Evolutionary conservation across 2,113 vertebrate species (phyloP).

Genomic region (Kryptolebias marmoratus): DNA sequence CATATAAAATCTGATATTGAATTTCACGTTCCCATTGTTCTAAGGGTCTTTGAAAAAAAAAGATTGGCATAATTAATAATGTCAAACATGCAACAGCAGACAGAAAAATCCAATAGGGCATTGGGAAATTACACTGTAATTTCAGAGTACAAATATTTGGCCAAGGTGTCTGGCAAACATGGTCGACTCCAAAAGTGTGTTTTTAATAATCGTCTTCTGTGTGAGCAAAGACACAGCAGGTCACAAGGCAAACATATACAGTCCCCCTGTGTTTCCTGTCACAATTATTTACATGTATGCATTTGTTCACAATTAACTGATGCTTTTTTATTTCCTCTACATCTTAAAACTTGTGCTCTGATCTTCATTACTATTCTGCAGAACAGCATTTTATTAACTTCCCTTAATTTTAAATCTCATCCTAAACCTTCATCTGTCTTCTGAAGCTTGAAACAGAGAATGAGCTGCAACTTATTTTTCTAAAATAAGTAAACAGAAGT

Average conservation of each 20-base stretch:
- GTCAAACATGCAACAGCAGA: not conserved
- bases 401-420: conserved; percentile 31
- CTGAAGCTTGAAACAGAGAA: conserved; percentile 17
- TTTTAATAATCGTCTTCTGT: conserved; percentile 4
- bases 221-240: conserved; percentile 1
- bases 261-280: not conserved
- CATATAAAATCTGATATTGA: not conserved
- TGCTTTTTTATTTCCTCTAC: not conserved
- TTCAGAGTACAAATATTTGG: conserved; percentile 45
- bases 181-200: not conserved
- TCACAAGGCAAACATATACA: not conserved
- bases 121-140: conserved; percentile 13
- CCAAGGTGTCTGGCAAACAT: conserved; percentile 27
- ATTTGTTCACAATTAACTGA: not conserved
- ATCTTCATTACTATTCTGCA: conserved; percentile 2
- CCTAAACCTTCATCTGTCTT: conserved; percentile 22
- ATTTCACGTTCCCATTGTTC: not conserved
- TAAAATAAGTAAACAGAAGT: conserved; percentile 37
- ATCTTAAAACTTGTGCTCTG: not conserved
- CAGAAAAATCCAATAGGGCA: not conserved
- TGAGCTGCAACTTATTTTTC: conserved; percentile 18
- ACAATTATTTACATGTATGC: not conserved
- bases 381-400: conserved; percentile 11
- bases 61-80: conserved; percentile 3
- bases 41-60: not conserved